phyloP scores from a whole-genome alignment of 1,140 invertebrate genomes.

The Druon quercuslanigerum region DNA sequence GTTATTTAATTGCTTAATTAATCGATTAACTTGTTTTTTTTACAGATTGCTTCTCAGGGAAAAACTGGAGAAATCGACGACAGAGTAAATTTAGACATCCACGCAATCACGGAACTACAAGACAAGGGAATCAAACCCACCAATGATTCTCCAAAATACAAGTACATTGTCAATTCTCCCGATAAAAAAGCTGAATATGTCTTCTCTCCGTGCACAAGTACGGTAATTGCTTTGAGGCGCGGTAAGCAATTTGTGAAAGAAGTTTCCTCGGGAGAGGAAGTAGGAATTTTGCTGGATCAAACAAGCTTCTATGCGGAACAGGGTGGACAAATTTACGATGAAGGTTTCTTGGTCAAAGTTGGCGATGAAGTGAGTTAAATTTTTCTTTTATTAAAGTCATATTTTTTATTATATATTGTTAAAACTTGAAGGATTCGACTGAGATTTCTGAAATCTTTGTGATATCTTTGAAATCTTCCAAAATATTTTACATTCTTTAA shows the following conservation, averaged over 20 bases:
- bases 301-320: slow-evolving; percentile 99
- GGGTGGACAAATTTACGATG: slow-evolving; percentile 98
- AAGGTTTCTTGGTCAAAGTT: slow-evolving; percentile 94
- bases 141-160: slow-evolving; percentile 95
- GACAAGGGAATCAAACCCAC: slow-evolving; percentile 86
- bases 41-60: slow-evolving; percentile 87
- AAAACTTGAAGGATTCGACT: too few species aligned
- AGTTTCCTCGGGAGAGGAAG: slow-evolving; percentile 90
- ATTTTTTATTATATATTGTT: too few species aligned
- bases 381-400: too few species aligned
- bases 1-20: too few species aligned
- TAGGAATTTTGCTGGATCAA: slow-evolving; percentile 93
- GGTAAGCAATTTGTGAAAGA: slow-evolving; percentile 92
- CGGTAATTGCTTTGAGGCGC: slow-evolving; percentile 83
- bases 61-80: slow-evolving; percentile 87
- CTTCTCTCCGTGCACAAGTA: slow-evolving; percentile 81
- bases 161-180: slow-evolving; percentile 83
- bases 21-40: slow-evolving; percentile 18
- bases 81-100: slow-evolving; percentile 93
- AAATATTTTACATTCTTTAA: too few species aligned
- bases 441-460: too few species aligned
- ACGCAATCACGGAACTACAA: slow-evolving; percentile 95
- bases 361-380: slow-evolving; percentile 81
- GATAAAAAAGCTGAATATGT: slow-evolving; percentile 83
- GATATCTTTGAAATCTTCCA: too few species aligned